These are phyloP conservation scores for Athalia cordata DNA, from an alignment of 2,888 invertebrate genomes.

Conservation along the genomic window DNA sequence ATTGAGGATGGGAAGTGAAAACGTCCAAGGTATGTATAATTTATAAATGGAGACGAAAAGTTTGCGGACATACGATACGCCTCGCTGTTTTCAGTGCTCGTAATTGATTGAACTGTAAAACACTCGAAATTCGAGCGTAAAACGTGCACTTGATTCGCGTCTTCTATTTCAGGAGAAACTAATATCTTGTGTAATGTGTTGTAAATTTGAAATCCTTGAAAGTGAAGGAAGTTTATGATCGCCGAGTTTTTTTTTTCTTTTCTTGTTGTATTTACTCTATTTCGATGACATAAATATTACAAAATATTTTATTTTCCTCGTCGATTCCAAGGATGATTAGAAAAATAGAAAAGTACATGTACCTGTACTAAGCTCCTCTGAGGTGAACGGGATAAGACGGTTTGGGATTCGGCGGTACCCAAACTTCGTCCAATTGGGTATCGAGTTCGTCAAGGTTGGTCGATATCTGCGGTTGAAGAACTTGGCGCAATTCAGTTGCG, in stretches of 20 bases:
- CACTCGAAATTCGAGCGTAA: constrained; percentile 21
- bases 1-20: no score
- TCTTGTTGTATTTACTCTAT: no score
- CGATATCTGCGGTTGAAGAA: constrained; percentile 28
- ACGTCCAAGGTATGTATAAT: no score
- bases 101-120: constrained; percentile 2
- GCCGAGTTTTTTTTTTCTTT: no score
- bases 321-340: no score
- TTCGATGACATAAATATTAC: no score
- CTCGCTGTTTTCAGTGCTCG: constrained; percentile 7
- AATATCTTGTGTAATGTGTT: no score
- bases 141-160: constrained; percentile 17
- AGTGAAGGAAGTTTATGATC: no score
- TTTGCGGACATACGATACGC: constrained; percentile 5
- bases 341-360: not conserved
- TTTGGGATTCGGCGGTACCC: constrained; percentile 45
- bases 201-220: no score
- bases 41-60: not conserved
- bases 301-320: no score
- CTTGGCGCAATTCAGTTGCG: constrained; percentile 9
- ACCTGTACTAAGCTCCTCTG: constrained; percentile 44
- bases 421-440: constrained; percentile 32
- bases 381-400: constrained; percentile 47
- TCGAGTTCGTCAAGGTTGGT: constrained; percentile 40
- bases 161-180: constrained; percentile 10